Percentiles rank a stretch among this genome's conserved stretches.
Evolutionary conservation across 2,888 invertebrate species (phyloP).

Genomic region (Drosophila parthenogenetica): DNA sequence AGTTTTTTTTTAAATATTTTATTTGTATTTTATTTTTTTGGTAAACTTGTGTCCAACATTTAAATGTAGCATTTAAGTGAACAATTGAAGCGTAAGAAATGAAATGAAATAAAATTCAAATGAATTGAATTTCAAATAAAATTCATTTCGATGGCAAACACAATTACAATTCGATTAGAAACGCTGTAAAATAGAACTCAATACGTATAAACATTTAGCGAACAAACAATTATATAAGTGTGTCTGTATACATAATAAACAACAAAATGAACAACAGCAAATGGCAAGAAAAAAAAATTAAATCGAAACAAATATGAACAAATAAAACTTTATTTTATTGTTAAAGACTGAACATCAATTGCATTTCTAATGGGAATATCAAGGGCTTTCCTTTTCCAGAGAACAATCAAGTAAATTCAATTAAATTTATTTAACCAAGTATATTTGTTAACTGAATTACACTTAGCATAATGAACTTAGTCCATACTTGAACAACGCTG

Average conservation of each 20-base stretch:
- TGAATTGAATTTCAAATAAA: slow-evolving; percentile 38
- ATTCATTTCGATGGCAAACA: slow-evolving; percentile 44
- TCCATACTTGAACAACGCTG: too few species aligned
- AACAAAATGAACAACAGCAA: slow-evolving; percentile 24
- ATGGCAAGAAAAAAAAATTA: slow-evolving; percentile 41
- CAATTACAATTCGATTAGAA: slow-evolving; percentile 37
- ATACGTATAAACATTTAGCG: slow-evolving; percentile 27
- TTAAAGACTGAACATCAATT: slow-evolving; percentile 81
- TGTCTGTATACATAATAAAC: slow-evolving; percentile 61
- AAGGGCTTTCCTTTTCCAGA: not conserved
- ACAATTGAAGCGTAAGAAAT: slow-evolving; percentile 41
- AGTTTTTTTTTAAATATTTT: not conserved
- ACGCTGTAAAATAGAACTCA: slow-evolving; percentile 68
- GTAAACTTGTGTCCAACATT: slow-evolving; percentile 8
- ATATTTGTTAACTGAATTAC: too few species aligned
- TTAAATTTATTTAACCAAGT: not conserved
- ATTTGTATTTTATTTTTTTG: not conserved
- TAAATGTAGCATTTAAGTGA: slow-evolving; percentile 60
- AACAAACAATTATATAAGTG: slow-evolving; percentile 66
- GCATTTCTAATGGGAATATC: slow-evolving; percentile 17
- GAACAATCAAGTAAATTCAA: not conserved
- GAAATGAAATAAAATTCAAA: slow-evolving; percentile 29
- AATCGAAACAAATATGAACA: slow-evolving; percentile 53
- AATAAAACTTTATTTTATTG: slow-evolving; percentile 82
- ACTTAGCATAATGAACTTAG: too few species aligned